A percentile compares a stretch with the other conserved stretches of the same genome.
Conservation (phyloP, 2,888 invertebrate species). For the Odontothrips loti region DNA sequence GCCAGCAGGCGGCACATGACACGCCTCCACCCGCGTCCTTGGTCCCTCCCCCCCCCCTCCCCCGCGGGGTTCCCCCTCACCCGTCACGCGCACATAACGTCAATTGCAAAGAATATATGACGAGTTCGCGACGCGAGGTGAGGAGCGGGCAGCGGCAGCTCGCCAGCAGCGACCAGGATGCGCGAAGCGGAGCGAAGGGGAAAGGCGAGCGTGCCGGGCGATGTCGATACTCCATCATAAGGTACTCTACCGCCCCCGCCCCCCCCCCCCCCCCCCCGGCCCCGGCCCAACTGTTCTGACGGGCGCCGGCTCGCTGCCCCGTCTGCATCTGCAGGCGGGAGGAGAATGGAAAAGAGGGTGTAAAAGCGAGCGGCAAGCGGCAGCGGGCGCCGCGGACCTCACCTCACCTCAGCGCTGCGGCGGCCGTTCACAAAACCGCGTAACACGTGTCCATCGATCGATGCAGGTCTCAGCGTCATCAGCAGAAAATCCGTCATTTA, state of each 20-base stretch:
- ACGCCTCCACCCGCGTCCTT: not conserved
- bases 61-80: not conserved
- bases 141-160: not conserved
- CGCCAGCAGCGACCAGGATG: not conserved
- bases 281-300: not conserved
- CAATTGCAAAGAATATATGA: conserved; percentile 18
- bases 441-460: too few relatives aligned
- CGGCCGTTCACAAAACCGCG: too few relatives aligned
- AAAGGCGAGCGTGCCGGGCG: not conserved
- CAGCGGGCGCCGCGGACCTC: too few relatives aligned
- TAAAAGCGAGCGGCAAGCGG: too few relatives aligned
- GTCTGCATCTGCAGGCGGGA: not conserved
- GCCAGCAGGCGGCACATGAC: conserved; percentile 1
- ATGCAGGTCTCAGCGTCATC: too few relatives aligned
- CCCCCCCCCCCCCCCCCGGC: too few relatives aligned
- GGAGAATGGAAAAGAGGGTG: too few relatives aligned
- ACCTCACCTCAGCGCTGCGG: too few relatives aligned
- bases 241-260: too few relatives aligned
- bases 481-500: too few relatives aligned
- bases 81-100: conserved; percentile 12
- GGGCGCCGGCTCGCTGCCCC: not conserved
- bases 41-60: not conserved
- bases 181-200: not conserved
- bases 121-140: not conserved
- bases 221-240: too few relatives aligned